phyloP scores from a whole-genome alignment of 1,140 invertebrate genomes.

The Drosophila parvula region DNA sequence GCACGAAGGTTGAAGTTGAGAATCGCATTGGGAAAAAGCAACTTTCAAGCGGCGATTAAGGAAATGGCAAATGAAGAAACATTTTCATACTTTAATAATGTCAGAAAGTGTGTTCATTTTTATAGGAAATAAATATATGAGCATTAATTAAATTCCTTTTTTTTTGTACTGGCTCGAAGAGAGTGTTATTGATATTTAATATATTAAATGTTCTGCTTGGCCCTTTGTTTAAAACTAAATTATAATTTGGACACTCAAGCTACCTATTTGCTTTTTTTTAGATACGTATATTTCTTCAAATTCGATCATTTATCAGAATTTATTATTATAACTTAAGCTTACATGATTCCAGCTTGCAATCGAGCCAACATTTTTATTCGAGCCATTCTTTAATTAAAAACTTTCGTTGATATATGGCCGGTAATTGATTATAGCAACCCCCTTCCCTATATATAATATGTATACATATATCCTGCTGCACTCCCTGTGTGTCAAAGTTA shows the following conservation, averaged over 20 bases:
- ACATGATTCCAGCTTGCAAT: conserved; percentile 3
- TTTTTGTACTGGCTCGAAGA: background rate
- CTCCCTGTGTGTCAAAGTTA: conserved; percentile 55
- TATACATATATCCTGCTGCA: background rate
- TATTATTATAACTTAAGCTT: background rate
- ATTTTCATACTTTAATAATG: background rate
- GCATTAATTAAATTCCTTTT: no score
- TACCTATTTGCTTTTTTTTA: background rate
- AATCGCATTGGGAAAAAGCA: conserved; percentile 12
- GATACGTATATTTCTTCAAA: background rate
- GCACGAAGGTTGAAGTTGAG: conserved; percentile 1
- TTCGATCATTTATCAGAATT: background rate
- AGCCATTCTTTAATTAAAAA: conserved; percentile 58
- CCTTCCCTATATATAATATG: no score
- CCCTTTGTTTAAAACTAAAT: no score
- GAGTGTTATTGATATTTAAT: no score
- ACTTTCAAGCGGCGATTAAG: background rate
- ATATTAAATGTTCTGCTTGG: background rate
- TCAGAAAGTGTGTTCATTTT: background rate
- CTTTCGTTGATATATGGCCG: conserved; percentile 44
- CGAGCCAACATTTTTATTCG: conserved; percentile 13
- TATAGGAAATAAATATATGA: no score
- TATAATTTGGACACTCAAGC: no score
- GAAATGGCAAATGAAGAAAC: background rate
- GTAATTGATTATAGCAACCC: conserved; percentile 25